Conservation (phyloP, 2,113 vertebrate species). For the Pundamilia nyererei region DNA sequence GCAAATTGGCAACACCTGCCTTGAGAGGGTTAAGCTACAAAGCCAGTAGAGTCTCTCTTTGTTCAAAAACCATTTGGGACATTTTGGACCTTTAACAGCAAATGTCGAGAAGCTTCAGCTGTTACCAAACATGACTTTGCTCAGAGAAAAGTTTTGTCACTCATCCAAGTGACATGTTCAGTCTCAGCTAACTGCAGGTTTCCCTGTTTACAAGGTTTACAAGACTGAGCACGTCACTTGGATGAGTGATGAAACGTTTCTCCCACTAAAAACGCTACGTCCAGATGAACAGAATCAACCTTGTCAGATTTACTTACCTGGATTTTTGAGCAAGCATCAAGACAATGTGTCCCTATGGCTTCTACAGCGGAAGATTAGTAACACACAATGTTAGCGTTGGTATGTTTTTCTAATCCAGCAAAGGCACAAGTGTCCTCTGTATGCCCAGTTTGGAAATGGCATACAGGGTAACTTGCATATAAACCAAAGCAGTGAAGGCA, state of each 20-base stretch:
- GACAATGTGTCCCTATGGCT: not conserved
- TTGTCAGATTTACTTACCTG: not conserved
- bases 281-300: not conserved
- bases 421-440: not conserved
- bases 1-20: not conserved
- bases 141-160: not conserved
- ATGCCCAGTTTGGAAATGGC: not conserved
- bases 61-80: not conserved
- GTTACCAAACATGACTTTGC: not conserved
- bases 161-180: not conserved
- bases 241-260: not conserved
- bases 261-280: not conserved
- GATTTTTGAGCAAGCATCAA: not conserved
- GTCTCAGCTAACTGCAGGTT: not conserved
- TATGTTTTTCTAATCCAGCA: not conserved
- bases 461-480: not conserved
- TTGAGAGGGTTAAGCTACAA: not conserved
- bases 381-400: not conserved
- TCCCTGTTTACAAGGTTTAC: not conserved
- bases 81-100: not conserved
- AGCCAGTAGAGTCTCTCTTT: not conserved
- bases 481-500: not conserved
- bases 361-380: not conserved
- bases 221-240: not conserved
- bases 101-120: not conserved